These are phyloP conservation scores for Dendrolimus kikuchii DNA, from an alignment of 1,140 invertebrate species.

Conservation along the genomic window DNA sequence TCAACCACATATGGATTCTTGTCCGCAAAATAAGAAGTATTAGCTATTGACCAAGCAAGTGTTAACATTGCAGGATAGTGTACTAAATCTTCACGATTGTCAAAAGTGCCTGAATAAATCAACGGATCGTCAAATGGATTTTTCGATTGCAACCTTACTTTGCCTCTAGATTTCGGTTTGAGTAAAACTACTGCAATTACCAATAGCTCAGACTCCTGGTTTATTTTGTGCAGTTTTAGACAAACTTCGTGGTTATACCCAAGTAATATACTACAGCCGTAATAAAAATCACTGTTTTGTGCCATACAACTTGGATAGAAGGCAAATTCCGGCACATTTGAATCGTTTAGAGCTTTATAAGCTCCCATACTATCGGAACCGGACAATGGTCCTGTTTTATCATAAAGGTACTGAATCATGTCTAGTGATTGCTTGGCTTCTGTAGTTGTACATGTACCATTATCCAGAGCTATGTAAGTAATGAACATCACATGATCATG, in stretches of 20 bases:
- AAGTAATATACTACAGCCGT: constrained; percentile 18
- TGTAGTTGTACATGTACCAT: constrained; percentile 31
- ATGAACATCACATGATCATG: constrained; percentile 82
- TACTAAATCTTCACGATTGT: constrained; percentile 64
- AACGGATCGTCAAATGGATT: constrained; percentile 77
- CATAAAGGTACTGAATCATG: constrained; percentile 42
- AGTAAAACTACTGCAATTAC: constrained; percentile 40
- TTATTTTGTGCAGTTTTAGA: constrained; percentile 24
- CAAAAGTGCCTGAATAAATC: constrained; percentile 82
- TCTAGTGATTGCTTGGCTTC: constrained; percentile 25
- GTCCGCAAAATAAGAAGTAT: constrained; percentile 35
- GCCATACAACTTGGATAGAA: constrained; percentile 44
- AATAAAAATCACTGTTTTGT: constrained; percentile 18
- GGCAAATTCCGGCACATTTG: constrained; percentile 41
- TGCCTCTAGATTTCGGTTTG: constrained; percentile 55
- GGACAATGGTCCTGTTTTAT: constrained; percentile 30
- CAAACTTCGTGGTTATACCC: constrained; percentile 39
- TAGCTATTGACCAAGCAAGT: constrained; percentile 25
- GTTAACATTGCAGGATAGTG: constrained; percentile 33
- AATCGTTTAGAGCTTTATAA: constrained; percentile 29
- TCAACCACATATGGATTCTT: constrained; percentile 37
- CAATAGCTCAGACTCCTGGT: constrained; percentile 30
- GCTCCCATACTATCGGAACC: constrained; percentile 35
- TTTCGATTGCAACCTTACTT: constrained; percentile 67
- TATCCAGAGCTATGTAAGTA: constrained; percentile 37